Evolutionary conservation across 2,888 invertebrate genomes (phyloP), one percentile per base, ranked within the genome.

Genomic region (Noctua fimbriata): DNA sequence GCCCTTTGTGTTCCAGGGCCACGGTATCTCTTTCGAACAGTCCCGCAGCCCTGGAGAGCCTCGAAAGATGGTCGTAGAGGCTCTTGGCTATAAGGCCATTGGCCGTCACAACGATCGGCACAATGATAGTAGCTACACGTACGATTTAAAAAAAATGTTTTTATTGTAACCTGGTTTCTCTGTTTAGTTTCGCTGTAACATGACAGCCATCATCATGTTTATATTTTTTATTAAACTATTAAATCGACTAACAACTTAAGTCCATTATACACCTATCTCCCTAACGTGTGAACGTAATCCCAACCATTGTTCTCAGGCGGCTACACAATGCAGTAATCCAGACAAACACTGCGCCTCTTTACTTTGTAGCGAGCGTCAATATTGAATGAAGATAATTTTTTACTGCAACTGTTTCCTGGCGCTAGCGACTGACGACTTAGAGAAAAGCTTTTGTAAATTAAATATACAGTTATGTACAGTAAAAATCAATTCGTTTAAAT

Each of bases 381-480:
- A 80, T 82, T 81, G 67, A 82, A 58, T 16, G 28, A 69, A 74
- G 52, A 75, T 77, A 67, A 44, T 63, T 82, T 88, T 87, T 83
- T 77, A 87, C 69, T 86, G 83, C 83, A 77, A 86, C 83, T 66
- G 77, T 86, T 78, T 82, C 78, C 77, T 78, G 82, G 76, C 73
- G 21, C 24, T 72, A 36, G n/a, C 55, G 70, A 1, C 16, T 49
- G 36, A 52, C 14, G n/a, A 32, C 41, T 71, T 69, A n/a, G 21
- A 9, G 12, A 55, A 6, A 32, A 36, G 36, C 7, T 73, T 60
- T 49, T 52, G 21, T 36, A 28, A 1, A 21, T 49, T n/a, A 69
- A 80, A 12, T 32, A 18, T 16, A 18, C 28, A 60, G 28, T 28
- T 60, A 28, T 60, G 28, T 60, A 28, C 60, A 16, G 21, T 32